Evolutionary conservation across 2,113 vertebrate species (phyloP), one percentile per base, ranked within the genome.

Genomic region (Peromyscus leucopus): DNA sequence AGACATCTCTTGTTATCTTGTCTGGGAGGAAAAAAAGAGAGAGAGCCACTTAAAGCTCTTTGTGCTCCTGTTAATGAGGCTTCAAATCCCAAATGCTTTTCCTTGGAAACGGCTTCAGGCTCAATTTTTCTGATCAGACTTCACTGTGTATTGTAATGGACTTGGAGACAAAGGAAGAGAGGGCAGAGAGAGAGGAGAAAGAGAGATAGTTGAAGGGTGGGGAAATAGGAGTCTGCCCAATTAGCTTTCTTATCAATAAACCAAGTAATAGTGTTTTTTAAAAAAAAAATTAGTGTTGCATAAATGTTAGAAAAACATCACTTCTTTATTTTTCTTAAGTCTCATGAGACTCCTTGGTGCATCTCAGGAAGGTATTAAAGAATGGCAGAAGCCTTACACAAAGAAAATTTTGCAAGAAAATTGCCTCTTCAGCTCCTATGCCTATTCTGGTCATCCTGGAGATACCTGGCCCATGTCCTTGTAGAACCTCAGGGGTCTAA

Each of bases 41-140:
- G 95, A 94, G 57, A 83, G 31, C 33, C 69, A 94, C 71, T 97
- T 84, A 78, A 91, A 95, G 48, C 86, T 95, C 46, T 93, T 88
- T 96, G 84, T 93, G 61, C 48, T 95, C 84, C 96, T 95, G 26
- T 96, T 96, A 97, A 97, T 74, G 76, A 97, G 33, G 76, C 63
- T 92, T 96, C 55, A 86, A 93, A 91, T 95, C 36, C 48, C 3
- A 8, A 91, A 63, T 85, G 48, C n/a, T 74, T 92, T 74, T 96
- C 26, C 59, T 95, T 96, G 90, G 86, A 97, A 98, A 94, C 33
- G 55, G 33, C 57, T 91, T 96, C 31, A 69, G 39, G 71, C 3
- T 0, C 76, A 55, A 8, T 84, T 94, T 48, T 84, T 33, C 42
- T 95, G 90, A 90, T 92, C 51, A 89, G 42, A 83, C 31, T 96